phyloP scores from a whole-genome alignment of 2,888 invertebrate genomes.

The Gortyna flavago region DNA sequence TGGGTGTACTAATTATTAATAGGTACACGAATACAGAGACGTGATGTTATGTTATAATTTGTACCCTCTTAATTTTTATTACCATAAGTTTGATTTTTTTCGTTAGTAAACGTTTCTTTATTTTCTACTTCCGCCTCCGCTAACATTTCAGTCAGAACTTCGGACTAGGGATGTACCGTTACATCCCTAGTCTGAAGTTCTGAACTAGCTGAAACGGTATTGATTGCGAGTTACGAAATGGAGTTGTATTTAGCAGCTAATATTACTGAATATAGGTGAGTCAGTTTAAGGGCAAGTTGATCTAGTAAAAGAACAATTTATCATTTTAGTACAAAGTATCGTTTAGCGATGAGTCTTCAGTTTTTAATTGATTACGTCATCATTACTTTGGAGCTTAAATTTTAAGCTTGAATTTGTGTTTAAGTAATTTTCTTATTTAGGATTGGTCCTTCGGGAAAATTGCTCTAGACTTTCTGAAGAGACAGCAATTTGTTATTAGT shows the following conservation, averaged over 20 bases:
- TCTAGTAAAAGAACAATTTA: slow-evolving; percentile 15
- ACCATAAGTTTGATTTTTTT: background rate
- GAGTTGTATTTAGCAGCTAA: slow-evolving; percentile 65
- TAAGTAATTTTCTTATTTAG: slow-evolving; percentile 12
- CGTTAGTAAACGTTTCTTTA: too few species aligned
- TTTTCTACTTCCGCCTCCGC: background rate
- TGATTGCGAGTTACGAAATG: slow-evolving; percentile 70
- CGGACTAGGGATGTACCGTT: background rate
- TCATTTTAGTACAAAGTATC: slow-evolving; percentile 9
- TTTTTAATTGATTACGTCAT: slow-evolving; percentile 42
- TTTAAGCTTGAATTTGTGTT: slow-evolving; percentile 7
- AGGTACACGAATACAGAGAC: too few species aligned
- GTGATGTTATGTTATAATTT: background rate
- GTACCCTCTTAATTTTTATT: background rate
- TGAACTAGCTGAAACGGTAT: slow-evolving; percentile 69
- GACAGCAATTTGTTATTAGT: background rate
- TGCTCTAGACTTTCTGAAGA: background rate
- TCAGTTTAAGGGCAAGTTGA: slow-evolving; percentile 35
- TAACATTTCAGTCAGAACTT: background rate
- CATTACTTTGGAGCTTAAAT: slow-evolving; percentile 31
- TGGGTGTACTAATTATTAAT: background rate
- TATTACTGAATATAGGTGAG: slow-evolving; percentile 44
- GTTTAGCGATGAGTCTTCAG: slow-evolving; percentile 29
- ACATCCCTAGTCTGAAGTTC: slow-evolving; percentile 46
- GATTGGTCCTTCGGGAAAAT: background rate